phyloP scores from a whole-genome alignment of 2,888 invertebrate species.

The Aphidius colemani region DNA sequence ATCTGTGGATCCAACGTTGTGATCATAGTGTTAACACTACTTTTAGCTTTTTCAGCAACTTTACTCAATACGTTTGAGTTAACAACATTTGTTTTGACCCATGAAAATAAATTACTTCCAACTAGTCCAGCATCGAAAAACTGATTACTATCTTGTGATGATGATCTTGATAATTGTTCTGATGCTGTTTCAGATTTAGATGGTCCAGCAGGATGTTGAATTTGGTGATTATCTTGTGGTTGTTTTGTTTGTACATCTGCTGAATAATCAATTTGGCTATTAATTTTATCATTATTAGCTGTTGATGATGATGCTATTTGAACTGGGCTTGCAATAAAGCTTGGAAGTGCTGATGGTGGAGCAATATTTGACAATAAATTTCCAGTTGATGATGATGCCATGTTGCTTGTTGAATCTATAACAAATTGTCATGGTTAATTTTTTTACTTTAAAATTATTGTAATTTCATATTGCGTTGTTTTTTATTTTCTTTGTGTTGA shows the following conservation, averaged over 20 bases:
- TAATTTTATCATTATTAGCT: neutral
- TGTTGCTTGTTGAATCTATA: slow-evolving; percentile 58
- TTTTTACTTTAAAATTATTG: neutral
- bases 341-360: slow-evolving; percentile 72
- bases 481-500: no score
- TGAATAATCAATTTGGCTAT: slow-evolving; percentile 17
- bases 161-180: slow-evolving; percentile 20
- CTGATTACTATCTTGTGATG: slow-evolving; percentile 17
- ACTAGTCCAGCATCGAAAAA: slow-evolving; percentile 50
- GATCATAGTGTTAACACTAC: slow-evolving; percentile 82
- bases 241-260: slow-evolving; percentile 32
- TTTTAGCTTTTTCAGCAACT: slow-evolving; percentile 78
- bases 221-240: slow-evolving; percentile 27
- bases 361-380: slow-evolving; percentile 72
- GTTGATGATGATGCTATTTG: slow-evolving; percentile 11
- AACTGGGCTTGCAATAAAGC: slow-evolving; percentile 64
- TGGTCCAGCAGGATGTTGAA: slow-evolving; percentile 26
- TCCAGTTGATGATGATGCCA: slow-evolving; percentile 61
- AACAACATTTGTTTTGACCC: slow-evolving; percentile 74
- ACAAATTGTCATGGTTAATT: neutral
- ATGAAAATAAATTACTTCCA: slow-evolving; percentile 67
- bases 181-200: slow-evolving; percentile 25
- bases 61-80: slow-evolving; percentile 68
- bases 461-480: neutral
- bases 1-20: slow-evolving; percentile 89